Conservation (phyloP, 2,888 invertebrate genomes). For the Spodoptera littoralis region DNA sequence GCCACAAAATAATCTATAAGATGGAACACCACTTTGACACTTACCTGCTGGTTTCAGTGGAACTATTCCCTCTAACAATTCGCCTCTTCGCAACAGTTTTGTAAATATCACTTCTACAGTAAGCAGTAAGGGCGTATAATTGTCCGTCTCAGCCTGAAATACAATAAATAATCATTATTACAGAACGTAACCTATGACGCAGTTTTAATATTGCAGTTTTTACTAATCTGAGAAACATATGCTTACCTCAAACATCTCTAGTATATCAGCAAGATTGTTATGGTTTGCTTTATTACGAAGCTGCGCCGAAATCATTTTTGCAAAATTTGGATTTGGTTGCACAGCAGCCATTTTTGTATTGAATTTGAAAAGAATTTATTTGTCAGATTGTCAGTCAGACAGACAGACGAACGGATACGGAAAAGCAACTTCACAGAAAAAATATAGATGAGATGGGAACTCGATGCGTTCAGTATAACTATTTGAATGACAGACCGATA, state of each 20-base stretch:
- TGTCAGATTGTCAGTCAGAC: slow-evolving; percentile 61
- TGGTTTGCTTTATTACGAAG: slow-evolving; percentile 92
- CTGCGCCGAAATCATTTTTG: slow-evolving; percentile 90
- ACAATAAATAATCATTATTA: slow-evolving; percentile 59
- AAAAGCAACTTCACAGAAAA: slow-evolving; percentile 47
- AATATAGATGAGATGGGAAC: slow-evolving; percentile 1
- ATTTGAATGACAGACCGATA: slow-evolving; percentile 7
- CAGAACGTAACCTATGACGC: slow-evolving; percentile 74
- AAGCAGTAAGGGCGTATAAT: slow-evolving; percentile 89
- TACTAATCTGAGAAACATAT: slow-evolving; percentile 18
- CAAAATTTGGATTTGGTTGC: slow-evolving; percentile 81
- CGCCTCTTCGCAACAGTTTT: slow-evolving; percentile 90
- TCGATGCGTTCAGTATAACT: slow-evolving; percentile 42
- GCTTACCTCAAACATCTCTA: slow-evolving; percentile 91
- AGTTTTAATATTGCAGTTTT: slow-evolving; percentile 55
- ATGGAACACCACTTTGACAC: slow-evolving; percentile 53
- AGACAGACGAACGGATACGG: slow-evolving; percentile 45
- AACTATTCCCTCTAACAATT: slow-evolving; percentile 90
- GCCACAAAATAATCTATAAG: slow-evolving; percentile 52
- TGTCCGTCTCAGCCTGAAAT: slow-evolving; percentile 83
- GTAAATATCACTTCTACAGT: slow-evolving; percentile 92
- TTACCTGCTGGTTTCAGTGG: slow-evolving; percentile 89
- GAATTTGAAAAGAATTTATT: slow-evolving; percentile 76
- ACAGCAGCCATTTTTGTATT: slow-evolving; percentile 85
- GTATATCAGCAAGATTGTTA: slow-evolving; percentile 91